Base-by-base conservation (phyloP, 2,797 vertebrate genomes). In the Cyclopterus lumpus region DNA sequence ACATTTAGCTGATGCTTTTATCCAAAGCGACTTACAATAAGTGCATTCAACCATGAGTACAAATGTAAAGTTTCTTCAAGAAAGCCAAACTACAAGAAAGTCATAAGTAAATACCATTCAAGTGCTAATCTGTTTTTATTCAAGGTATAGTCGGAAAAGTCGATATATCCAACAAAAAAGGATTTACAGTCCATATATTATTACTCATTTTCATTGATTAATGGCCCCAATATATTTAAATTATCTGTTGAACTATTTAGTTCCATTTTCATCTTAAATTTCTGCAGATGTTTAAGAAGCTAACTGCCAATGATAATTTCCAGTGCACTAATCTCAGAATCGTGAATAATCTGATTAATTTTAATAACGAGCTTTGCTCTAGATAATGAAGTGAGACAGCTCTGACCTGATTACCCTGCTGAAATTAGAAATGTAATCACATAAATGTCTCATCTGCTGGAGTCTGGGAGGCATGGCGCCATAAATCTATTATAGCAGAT, bases 371-470 rank as follows among this genome's bases (percentile, higher is more conserved):
- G 76, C 51, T 80, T 67, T 74, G 67, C 73, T 84, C 64, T 68
- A 44, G 48, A 60, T 89, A 80, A 86, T 88, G 70, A 88, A 88
- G 77, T 84, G 79, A 71, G 62, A 75, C 77, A 24, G 69, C 55
- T 80, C 70, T 82, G 78, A 86, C 82, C 82, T 64, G 76, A 90
- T 90, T 90, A 84, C 55, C 63, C 49, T 2, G 4, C 84, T 86
- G 73, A 84, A 90, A 90, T 91, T 82, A 84, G 74, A 91, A 80
- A 85, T 89, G 66, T 92, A 90, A 94, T 92, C 90, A 78, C 82
- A 75, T 60, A 55, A 0, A 86, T 92, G 84, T 91, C 83, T 90
- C 84, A 81, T 73, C 65, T 65, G 53, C 71, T 44, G 58, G 66
- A 83, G 78, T 79, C 24, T 1, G 66, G 68, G 77, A 79, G 78